These are phyloP conservation scores for Sisyra nigra DNA, from an alignment of 2,888 invertebrate species.

Conservation along the genomic window DNA sequence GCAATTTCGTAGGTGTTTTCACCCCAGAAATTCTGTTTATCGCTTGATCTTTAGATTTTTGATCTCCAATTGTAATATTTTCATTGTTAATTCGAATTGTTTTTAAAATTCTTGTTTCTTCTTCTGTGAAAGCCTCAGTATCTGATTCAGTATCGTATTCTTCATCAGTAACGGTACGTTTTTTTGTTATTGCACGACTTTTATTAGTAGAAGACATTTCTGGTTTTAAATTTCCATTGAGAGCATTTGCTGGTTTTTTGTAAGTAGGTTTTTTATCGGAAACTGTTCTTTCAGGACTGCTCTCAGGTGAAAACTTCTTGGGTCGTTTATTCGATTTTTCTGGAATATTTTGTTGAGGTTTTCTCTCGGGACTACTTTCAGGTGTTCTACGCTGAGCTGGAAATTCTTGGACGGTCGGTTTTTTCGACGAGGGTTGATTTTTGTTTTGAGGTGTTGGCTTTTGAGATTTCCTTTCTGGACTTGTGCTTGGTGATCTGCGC, in stretches of 20 bases:
- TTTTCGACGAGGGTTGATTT: not conserved
- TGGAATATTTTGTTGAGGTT: constrained; percentile 10
- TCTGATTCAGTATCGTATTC: not conserved
- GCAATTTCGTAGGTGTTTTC: constrained; percentile 6
- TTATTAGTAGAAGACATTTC: not conserved
- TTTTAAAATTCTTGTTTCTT: not conserved
- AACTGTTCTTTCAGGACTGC: constrained; percentile 13
- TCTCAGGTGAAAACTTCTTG: constrained; percentile 11
- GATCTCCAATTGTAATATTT: not conserved
- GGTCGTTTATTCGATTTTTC: constrained; percentile 9
- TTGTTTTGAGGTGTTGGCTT: not conserved
- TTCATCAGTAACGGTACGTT: not conserved
- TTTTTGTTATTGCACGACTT: not conserved
- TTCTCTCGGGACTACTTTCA: constrained; percentile 10
- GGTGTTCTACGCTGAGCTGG: constrained; percentile 10
- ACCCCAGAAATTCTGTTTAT: constrained; percentile 2
- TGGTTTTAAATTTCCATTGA: not conserved
- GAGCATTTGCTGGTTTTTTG: not conserved
- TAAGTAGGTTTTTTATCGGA: constrained; percentile 8
- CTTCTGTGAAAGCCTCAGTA: not conserved
- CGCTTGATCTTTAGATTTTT: constrained; percentile 4
- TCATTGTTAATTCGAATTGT: not conserved
- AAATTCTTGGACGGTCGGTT: constrained; percentile 8
- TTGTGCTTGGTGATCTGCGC: constrained; percentile 24
- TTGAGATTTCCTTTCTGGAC: not conserved